phyloP scores from a whole-genome alignment of 2,113 vertebrate genomes.

The Corapipo altera region DNA sequence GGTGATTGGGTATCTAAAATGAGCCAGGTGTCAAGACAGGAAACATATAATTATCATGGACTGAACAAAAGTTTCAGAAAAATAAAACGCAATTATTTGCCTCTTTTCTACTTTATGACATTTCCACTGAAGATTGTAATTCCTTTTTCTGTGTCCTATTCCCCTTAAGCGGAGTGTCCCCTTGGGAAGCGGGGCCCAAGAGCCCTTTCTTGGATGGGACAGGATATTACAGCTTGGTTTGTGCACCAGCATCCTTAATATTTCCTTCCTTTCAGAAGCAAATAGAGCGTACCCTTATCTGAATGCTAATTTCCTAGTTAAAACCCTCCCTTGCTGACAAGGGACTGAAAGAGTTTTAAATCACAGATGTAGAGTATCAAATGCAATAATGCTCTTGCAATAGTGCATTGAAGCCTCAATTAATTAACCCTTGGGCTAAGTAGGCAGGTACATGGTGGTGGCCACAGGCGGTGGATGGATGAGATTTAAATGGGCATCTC shows the following conservation, averaged over 20 bases:
- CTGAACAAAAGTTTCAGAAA: slow-evolving; percentile 24
- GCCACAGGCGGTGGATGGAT: slow-evolving; percentile 91
- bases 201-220: slow-evolving; percentile 78
- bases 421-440: slow-evolving; percentile 94
- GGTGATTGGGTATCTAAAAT: not conserved
- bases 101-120: not conserved
- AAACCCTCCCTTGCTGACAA: slow-evolving; percentile 90
- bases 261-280: slow-evolving; percentile 87
- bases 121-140: slow-evolving; percentile 33
- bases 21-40: slow-evolving; percentile 5
- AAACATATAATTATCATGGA: not conserved
- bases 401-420: slow-evolving; percentile 89
- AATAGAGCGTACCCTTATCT: slow-evolving; percentile 91
- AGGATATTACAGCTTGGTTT: slow-evolving; percentile 83
- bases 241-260: slow-evolving; percentile 85
- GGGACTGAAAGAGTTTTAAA: slow-evolving; percentile 88
- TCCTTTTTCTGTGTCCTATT: slow-evolving; percentile 41
- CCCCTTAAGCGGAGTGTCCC: slow-evolving; percentile 1
- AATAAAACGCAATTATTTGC: not conserved
- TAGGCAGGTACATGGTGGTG: slow-evolving; percentile 86
- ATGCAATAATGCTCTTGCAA: slow-evolving; percentile 88
- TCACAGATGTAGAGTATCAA: slow-evolving; percentile 96
- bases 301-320: slow-evolving; percentile 99
- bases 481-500: slow-evolving; percentile 99
- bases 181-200: slow-evolving; percentile 53